A percentile compares a stretch with the other conserved stretches of the same genome.
Conservation (phyloP, 2,888 invertebrate species). For the Ellobium chinense region DNA sequence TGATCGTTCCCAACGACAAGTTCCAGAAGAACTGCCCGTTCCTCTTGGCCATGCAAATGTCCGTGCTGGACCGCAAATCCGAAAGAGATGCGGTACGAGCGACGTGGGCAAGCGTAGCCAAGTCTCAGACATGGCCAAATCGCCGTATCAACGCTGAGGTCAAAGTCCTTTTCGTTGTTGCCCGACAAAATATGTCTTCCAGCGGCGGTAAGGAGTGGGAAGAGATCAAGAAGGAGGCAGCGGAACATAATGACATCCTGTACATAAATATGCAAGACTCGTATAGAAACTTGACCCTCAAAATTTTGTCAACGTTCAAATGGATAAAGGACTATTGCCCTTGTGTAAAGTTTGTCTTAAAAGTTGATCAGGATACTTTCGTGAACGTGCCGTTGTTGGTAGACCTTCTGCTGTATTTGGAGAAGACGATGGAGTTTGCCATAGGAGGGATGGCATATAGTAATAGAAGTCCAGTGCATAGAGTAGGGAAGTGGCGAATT, state of each 20-base stretch:
- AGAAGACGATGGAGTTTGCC: not conserved
- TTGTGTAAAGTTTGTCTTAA: slow-evolving; percentile 15
- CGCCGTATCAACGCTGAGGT: not conserved
- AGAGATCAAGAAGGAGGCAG: not conserved
- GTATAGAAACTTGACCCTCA: slow-evolving; percentile 20
- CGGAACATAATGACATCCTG: not conserved
- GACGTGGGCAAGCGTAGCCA: slow-evolving; percentile 13
- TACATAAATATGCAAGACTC: not conserved
- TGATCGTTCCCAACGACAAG: not conserved
- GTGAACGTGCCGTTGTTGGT: slow-evolving; percentile 23
- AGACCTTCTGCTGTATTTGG: not conserved
- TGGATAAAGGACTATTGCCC: slow-evolving; percentile 31
- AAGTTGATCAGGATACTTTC: slow-evolving; percentile 31
- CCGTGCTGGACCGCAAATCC: not conserved
- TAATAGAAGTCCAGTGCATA: not conserved
- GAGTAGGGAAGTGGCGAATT: slow-evolving; percentile 2
- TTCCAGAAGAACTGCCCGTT: not conserved
- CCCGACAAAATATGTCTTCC: not conserved
- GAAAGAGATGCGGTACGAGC: not conserved
- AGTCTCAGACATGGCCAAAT: not conserved
- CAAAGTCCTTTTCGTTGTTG: slow-evolving; percentile 19
- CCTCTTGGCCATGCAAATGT: not conserved
- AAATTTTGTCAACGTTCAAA: not conserved
- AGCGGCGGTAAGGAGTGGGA: not conserved
- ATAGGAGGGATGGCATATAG: not conserved